These are phyloP conservation scores for Phengaris arion DNA, from an alignment of 2,888 invertebrate genomes.

Conservation along the genomic window DNA sequence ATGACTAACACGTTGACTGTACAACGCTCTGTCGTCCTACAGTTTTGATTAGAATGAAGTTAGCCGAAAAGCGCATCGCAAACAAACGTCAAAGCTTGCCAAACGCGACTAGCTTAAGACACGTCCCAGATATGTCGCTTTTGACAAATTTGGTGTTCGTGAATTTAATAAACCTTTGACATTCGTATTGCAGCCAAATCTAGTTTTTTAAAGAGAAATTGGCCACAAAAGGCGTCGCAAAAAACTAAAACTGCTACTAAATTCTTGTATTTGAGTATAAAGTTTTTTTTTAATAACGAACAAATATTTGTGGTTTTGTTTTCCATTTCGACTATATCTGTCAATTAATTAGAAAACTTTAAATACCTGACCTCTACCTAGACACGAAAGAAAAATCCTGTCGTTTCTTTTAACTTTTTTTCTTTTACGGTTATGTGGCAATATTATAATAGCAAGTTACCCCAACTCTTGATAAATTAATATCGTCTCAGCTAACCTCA, in stretches of 20 bases:
- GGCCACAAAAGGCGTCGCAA: neutral
- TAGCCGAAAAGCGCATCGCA: neutral
- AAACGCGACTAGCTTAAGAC: neutral
- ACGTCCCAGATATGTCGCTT: neutral
- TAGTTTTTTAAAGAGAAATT: neutral
- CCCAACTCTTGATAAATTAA: neutral
- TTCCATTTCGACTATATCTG: neutral
- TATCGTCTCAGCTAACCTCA: neutral
- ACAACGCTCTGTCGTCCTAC: neutral
- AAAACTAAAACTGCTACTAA: neutral
- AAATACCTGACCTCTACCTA: neutral
- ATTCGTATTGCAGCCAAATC: neutral
- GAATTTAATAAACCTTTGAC: neutral
- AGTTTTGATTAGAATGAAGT: neutral
- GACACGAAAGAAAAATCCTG: neutral
- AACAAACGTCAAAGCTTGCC: neutral
- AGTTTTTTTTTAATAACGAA: neutral
- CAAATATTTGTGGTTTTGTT: neutral
- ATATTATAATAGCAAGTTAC: neutral
- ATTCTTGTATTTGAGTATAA: neutral
- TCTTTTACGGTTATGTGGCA: neutral
- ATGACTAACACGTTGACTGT: constrained; percentile 2
- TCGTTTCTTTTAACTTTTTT: neutral
- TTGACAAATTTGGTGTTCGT: neutral
- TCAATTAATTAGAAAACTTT: neutral